A percentile compares a stretch with the other conserved stretches of the same genome.
These are phyloP conservation scores for Phthorimaea operculella DNA, from an alignment of 1,140 invertebrate species.

Conservation along the genomic window DNA sequence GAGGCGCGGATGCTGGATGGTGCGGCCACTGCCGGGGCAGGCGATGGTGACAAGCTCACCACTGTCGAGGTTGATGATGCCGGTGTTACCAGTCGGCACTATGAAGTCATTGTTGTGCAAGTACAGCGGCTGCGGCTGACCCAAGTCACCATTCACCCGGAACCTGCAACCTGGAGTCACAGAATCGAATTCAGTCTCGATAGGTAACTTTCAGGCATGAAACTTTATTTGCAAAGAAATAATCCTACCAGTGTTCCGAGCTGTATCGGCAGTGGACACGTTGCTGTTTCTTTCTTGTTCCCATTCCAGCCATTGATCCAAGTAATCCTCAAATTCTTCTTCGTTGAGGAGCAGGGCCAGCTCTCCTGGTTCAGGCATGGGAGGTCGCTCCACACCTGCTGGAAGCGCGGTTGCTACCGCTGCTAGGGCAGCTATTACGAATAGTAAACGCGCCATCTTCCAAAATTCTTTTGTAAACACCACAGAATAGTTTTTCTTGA, in stretches of 20 bases:
- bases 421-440: too few relatives aligned
- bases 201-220: background rate
- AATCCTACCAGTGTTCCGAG: conserved; percentile 29
- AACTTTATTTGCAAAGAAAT: background rate
- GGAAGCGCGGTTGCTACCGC: background rate
- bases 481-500: too few relatives aligned
- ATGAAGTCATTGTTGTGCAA: conserved; percentile 32
- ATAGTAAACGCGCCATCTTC: too few relatives aligned
- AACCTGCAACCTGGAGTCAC: conserved; percentile 33
- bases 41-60: conserved; percentile 39
- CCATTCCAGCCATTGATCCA: conserved; percentile 43
- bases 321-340: conserved; percentile 55
- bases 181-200: too few relatives aligned
- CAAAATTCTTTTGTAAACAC: too few relatives aligned
- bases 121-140: conserved; percentile 50
- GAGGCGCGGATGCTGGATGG: conserved; percentile 37
- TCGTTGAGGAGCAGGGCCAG: conserved; percentile 39
- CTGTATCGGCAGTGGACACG: conserved; percentile 8
- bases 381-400: background rate
- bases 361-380: conserved; percentile 13
- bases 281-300: conserved; percentile 36
- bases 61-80: conserved; percentile 28
- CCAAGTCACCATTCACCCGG: conserved; percentile 45
- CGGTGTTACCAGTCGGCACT: conserved; percentile 30
- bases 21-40: conserved; percentile 33